Base-by-base conservation (phyloP, 2,797 vertebrate species). In the Phyllotis vaccarum region DNA sequence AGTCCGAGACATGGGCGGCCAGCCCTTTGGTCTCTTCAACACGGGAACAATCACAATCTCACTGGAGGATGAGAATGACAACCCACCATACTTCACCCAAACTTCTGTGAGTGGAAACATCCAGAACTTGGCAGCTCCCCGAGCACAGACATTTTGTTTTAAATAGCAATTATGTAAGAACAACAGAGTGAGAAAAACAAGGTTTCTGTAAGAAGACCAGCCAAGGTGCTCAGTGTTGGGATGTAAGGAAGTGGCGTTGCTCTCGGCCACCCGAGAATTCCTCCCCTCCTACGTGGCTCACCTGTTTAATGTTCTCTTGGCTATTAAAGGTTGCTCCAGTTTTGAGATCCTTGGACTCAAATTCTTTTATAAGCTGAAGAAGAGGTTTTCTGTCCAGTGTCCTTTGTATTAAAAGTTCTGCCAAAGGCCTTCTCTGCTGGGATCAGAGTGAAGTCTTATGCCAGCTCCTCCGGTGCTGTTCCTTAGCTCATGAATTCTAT, bases 51-150 rank as follows among this genome's bases (percentile, higher is more conserved):
- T 98, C 40, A 98, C 99, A 0, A 95, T 99, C 95, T 94, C 12
- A 2, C 87, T 99, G 0, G 46, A 81, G 10, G 99, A 99, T 92
- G 98, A 99, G 81, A 99, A 99, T 86, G 99, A 99, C 97, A 99
- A 99, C 90, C 96, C 99, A 9, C 99, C 99, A 0, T 98, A 93
- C 58, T 99, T 99, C 97, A 97, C 13, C 31, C 62, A 98, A 93
- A 12, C 43, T 9, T 97, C 98, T 76, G 99, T 99, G 98, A 99
- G 99, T 99, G 70, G 46, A 2, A 58, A 78, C 79, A 86, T n/a
- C 17, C 81, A n/a, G 52, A 90, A 54, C 40, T 74, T 62, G 43
- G 9, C 86, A 89, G 31, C 56, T 87, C 52, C 62, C 24, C 79
- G 81, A 95, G 5, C 86, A 75, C 24, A 66, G 2, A 16, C 4